Evolutionary conservation across 2,797 vertebrate species (phyloP).

Genomic region (Uromys caudimaculatus): DNA sequence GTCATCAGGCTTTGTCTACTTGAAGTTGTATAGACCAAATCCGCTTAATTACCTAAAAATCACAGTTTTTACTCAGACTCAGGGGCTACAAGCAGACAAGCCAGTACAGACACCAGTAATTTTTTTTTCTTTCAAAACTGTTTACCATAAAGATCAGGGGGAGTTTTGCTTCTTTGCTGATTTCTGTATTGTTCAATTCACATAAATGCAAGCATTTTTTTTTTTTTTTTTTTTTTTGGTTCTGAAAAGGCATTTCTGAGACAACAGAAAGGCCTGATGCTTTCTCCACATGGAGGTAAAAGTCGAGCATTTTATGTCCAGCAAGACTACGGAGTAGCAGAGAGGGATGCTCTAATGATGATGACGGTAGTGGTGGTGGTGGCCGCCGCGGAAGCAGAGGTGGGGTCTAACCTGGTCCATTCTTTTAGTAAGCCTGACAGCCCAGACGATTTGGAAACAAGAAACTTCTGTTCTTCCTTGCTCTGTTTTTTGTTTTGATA

Average conservation of each 20-base stretch:
- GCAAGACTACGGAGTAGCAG: background rate
- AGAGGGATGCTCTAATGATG: background rate
- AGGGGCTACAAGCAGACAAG: background rate
- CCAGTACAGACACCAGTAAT: background rate
- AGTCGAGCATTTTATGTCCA: background rate
- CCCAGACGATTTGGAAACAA: background rate
- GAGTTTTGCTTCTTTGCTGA: background rate
- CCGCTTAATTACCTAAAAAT: conserved; percentile 37
- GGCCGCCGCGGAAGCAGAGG: rapidly evolving
- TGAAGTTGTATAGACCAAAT: conserved; percentile 24
- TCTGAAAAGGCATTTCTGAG: conserved; percentile 31
- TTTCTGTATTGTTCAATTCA: background rate
- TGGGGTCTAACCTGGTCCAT: background rate
- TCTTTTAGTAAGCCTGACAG: background rate
- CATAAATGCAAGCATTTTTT: background rate
- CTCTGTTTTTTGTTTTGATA: background rate
- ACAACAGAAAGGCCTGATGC: background rate
- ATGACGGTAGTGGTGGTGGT: background rate
- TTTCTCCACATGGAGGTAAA: background rate
- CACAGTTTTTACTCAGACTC: conserved; percentile 1
- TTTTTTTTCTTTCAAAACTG: background rate
- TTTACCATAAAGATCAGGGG: background rate
- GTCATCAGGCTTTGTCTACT: conserved; percentile 16
- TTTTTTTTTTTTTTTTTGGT: background rate
- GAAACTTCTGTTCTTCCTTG: background rate